Evolutionary conservation across 2,797 vertebrate species (phyloP), one percentile per base, ranked within the genome.

Genomic region (Carcharodon carcharias): DNA sequence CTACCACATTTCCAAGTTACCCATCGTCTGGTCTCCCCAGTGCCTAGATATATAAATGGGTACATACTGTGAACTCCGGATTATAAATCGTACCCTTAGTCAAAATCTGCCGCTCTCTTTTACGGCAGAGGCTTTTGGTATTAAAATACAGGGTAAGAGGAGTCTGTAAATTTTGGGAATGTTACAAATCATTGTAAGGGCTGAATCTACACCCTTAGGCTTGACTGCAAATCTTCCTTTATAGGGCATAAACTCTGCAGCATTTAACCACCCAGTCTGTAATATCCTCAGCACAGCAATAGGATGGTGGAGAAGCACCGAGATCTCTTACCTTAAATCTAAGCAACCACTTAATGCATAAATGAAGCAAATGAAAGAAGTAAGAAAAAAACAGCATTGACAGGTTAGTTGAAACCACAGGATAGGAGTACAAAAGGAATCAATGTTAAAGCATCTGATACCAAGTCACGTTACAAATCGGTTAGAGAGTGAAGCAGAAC

Each of bases 281-380:
- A 63, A 85, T 85, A 85, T 85, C 96, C 96, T 96, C 85, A 85
- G 77, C 85, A 85, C 97, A 97, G 97, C 96, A 96, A 97, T 93
- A 97, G 97, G 97, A 98, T 98, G 98, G 97, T 50, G 7, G 94
- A 95, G 97, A 98, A 97, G 97, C 97, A 97, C 98, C 98, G 97
- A 97, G 97, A 97, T 98, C 97, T 98, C 99, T 99, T 99, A 99
- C 99, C 99, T 99, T 99, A 98, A 99, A 99, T 99, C 99, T 99
- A 98, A 99, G 99, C 98, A 99, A 99, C 99, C 99, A 99, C 99
- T 99, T 98, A 97, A 98, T 98, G 98, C 98, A 98, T 97, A 98
- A 98, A 98, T 98, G 98, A 97, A 98, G 97, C 98, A 98, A 98
- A 98, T 98, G 98, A 98, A 98, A 98, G 98, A 99, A 98, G 98